A percentile compares a stretch with the other conserved stretches of the same genome.
These are phyloP conservation scores for Morinoia aosen DNA, from an alignment of 2,888 invertebrate genomes.

Conservation along the genomic window DNA sequence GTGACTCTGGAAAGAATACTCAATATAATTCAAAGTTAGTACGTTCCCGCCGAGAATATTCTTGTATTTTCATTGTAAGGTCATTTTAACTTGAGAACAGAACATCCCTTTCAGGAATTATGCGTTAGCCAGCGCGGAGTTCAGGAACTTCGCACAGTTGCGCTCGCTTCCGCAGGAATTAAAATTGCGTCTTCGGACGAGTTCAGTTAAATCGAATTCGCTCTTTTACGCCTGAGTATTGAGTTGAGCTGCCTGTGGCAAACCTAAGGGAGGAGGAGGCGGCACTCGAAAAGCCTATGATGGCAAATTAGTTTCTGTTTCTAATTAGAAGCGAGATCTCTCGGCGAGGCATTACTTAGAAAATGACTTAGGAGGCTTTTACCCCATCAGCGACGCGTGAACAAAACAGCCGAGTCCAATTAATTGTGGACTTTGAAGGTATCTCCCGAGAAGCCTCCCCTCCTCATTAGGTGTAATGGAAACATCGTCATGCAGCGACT, in stretches of 20 bases:
- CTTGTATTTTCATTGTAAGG: background rate
- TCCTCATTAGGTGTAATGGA: background rate
- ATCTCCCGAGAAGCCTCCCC: background rate
- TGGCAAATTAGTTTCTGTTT: background rate
- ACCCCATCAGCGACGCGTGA: slow-evolving; percentile 10
- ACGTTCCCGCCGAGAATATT: background rate
- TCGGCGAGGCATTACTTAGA: slow-evolving; percentile 7
- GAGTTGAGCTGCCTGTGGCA: background rate
- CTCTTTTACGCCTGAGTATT: background rate
- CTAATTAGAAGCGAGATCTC: slow-evolving; percentile 5
- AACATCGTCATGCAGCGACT: background rate
- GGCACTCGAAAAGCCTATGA: background rate
- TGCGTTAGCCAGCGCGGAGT: background rate
- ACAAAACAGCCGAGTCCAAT: slow-evolving; percentile 12
- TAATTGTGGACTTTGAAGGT: slow-evolving; percentile 4
- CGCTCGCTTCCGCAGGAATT: background rate
- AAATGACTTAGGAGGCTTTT: slow-evolving; percentile 22
- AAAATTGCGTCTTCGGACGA: background rate
- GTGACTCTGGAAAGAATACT: background rate
- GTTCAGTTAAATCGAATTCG: background rate
- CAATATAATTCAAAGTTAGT: background rate
- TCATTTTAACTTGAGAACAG: background rate
- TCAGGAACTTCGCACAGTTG: background rate
- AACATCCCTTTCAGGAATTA: background rate
- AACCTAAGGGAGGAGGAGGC: background rate